A percentile compares a stretch with the other conserved stretches of the same genome.
Evolutionary conservation across 2,797 vertebrate genomes (phyloP).

Genomic region (Menidia menidia): DNA sequence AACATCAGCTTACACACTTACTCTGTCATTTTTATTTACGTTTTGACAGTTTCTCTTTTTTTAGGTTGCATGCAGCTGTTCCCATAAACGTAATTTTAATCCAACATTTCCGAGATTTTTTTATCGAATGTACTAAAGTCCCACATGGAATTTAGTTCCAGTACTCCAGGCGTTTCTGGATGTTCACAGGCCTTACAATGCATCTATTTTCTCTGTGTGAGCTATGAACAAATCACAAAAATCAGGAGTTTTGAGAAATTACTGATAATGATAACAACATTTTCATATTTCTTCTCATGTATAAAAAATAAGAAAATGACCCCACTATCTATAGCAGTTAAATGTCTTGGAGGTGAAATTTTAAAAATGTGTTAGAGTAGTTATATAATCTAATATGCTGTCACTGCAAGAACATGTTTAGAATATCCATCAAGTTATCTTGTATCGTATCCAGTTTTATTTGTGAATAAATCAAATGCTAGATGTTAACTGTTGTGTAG

Average conservation of each 20-base stretch:
- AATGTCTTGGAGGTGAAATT: not conserved
- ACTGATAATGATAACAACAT: not conserved
- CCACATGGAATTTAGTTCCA: no score
- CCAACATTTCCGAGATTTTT: no score
- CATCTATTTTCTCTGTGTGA: no score
- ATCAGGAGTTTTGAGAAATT: not conserved
- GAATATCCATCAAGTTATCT: not conserved
- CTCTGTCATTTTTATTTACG: no score
- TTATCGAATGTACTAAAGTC: no score
- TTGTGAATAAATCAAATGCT: not conserved
- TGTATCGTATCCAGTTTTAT: not conserved
- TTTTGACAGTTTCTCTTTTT: no score
- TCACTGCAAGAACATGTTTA: not conserved
- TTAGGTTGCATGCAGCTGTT: no score
- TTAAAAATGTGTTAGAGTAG: not conserved
- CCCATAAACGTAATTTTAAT: no score
- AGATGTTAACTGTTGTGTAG: not conserved
- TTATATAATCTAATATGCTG: not conserved
- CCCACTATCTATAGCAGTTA: not conserved
- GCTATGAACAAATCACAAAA: slow-evolving; percentile 1
- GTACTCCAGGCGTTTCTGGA: no score
- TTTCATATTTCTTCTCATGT: not conserved
- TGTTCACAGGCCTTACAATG: no score
- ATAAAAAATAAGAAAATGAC: not conserved
- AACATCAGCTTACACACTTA: no score